phyloP scores from a whole-genome alignment of 2,888 invertebrate genomes.

The Acronicta alni region DNA sequence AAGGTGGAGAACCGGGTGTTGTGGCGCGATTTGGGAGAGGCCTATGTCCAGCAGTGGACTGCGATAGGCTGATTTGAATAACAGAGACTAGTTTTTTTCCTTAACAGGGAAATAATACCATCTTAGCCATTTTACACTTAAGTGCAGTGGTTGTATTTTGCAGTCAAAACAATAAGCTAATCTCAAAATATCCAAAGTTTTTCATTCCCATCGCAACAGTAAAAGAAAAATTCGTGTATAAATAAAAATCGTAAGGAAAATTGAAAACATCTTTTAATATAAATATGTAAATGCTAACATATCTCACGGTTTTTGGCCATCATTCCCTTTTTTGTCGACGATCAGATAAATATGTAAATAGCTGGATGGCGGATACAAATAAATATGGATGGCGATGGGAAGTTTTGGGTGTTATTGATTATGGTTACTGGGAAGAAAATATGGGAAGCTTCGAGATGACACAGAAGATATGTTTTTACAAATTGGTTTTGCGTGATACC shows the following conservation, averaged over 20 bases:
- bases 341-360: constrained; percentile 59
- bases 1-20: too few species aligned
- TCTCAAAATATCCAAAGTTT: constrained; percentile 17
- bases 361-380: constrained; percentile 35
- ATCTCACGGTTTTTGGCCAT: constrained; percentile 53
- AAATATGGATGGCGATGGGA: constrained; percentile 39
- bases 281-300: constrained; percentile 61
- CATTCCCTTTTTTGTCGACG: constrained; percentile 48
- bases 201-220: constrained; percentile 13
- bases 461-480: too few species aligned
- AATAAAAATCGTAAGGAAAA: constrained; percentile 55
- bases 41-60: too few species aligned
- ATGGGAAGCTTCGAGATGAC: too few species aligned
- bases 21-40: too few species aligned
- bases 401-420: constrained; percentile 47
- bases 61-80: too few species aligned
- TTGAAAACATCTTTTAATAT: constrained; percentile 57
- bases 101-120: too few species aligned
- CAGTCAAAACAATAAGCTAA: background rate
- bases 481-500: too few species aligned
- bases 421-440: constrained; percentile 3
- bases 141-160: too few species aligned
- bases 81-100: too few species aligned
- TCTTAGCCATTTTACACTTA: too few species aligned
- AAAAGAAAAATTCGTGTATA: constrained; percentile 38